A percentile compares a stretch with the other conserved stretches of the same genome.
Evolutionary conservation across 92 coral and sea anemone species (phyloP).

Genomic region (Epizoanthus rinbou): DNA sequence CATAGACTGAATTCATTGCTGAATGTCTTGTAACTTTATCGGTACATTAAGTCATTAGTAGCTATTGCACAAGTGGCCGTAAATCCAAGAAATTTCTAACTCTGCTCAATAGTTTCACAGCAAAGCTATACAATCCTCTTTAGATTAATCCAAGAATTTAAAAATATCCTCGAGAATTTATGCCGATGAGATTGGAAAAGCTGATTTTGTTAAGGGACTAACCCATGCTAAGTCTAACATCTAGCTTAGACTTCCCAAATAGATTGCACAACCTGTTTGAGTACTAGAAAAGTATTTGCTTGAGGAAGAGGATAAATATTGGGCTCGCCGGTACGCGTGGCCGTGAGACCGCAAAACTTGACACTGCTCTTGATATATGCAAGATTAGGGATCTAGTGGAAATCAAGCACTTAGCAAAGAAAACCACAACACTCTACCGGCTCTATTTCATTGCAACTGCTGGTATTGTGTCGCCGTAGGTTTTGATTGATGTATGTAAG

Average conservation of each 20-base stretch:
- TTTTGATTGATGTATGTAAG: slow-evolving; percentile 1
- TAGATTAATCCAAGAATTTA: background rate
- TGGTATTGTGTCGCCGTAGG: background rate
- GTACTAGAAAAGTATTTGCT: too few species aligned
- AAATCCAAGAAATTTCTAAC: background rate
- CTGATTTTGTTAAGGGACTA: slow-evolving; percentile 4
- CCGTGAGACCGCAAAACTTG: too few species aligned
- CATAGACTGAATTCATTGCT: too few species aligned
- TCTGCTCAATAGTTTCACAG: background rate
- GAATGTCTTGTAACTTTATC: too few species aligned
- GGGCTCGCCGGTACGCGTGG: too few species aligned
- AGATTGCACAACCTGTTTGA: background rate
- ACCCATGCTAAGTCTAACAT: background rate
- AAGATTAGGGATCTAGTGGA: too few species aligned
- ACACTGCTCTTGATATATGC: too few species aligned
- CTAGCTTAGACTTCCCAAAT: background rate
- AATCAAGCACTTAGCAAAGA: too few species aligned
- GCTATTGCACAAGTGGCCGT: too few species aligned
- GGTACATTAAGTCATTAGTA: too few species aligned
- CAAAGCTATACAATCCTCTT: slow-evolving; percentile 2
- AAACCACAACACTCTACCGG: background rate
- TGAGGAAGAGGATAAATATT: too few species aligned
- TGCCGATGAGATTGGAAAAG: slow-evolving; percentile 3
- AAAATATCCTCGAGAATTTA: background rate
- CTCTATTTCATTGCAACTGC: background rate